Evolutionary conservation across 2,797 vertebrate genomes (phyloP).

Genomic region (Sebastolobus alascanus): DNA sequence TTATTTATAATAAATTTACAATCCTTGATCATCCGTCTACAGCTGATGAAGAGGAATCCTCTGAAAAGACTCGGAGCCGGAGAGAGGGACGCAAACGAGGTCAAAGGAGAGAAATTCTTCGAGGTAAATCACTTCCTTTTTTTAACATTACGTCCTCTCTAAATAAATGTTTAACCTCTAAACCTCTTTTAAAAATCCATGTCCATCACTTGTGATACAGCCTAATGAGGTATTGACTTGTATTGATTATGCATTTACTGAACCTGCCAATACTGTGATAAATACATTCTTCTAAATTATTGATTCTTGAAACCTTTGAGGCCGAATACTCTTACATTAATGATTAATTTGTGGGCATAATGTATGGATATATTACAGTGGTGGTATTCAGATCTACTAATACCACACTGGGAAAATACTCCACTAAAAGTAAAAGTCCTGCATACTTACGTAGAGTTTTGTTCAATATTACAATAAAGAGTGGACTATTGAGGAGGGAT

Average conservation of each 20-base stretch:
- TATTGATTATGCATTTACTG: not conserved
- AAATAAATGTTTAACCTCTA: not conserved
- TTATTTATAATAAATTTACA: not conserved
- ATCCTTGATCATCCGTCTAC: not conserved
- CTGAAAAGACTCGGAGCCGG: constrained; percentile 91
- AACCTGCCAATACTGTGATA: not conserved
- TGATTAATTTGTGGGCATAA: not conserved
- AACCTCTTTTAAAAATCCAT: not conserved
- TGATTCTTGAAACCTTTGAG: not conserved
- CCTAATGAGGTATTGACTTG: not conserved
- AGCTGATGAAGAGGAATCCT: constrained; percentile 93
- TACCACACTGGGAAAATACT: not conserved
- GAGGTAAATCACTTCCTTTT: constrained; percentile 76
- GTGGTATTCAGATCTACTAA: not conserved
- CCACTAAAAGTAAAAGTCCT: not conserved
- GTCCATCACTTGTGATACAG: not conserved
- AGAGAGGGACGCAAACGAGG: constrained; percentile 89
- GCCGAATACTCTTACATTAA: not conserved
- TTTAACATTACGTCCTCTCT: not conserved
- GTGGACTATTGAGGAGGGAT: not conserved
- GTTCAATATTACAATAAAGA: not conserved
- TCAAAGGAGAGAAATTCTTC: constrained; percentile 92
- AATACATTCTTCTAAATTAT: not conserved
- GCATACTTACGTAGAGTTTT: not conserved
- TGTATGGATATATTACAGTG: not conserved